Evolutionary conservation across 2,888 invertebrate genomes (phyloP).

Genomic region (Lasioglossum figueresi): DNA sequence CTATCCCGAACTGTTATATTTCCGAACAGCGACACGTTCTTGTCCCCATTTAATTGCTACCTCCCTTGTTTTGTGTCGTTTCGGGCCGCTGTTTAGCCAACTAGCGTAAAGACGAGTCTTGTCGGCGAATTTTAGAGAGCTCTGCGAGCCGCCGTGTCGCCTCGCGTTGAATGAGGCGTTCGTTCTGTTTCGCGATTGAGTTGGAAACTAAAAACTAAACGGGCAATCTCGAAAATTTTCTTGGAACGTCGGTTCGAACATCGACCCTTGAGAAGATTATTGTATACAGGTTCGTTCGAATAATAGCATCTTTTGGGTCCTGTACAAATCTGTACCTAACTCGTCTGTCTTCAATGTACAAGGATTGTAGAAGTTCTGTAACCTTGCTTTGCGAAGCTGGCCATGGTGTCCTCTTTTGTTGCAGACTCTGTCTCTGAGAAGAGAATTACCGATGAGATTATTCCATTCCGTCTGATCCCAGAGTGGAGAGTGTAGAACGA

Average conservation of each 20-base stretch:
- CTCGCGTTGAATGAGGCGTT: not conserved
- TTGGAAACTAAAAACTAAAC: not conserved
- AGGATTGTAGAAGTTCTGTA: not conserved
- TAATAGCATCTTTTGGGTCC: not conserved
- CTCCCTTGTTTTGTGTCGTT: not conserved
- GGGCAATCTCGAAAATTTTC: not conserved
- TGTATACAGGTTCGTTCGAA: no score
- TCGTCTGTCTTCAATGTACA: not conserved
- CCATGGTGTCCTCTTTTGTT: not conserved
- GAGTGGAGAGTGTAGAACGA: not conserved
- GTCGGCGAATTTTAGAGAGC: not conserved
- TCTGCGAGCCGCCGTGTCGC: not conserved
- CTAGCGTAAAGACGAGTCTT: not conserved
- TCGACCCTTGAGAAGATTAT: no score
- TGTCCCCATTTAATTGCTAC: not conserved
- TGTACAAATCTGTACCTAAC: not conserved
- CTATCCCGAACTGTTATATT: constrained; percentile 2
- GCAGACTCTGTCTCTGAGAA: not conserved
- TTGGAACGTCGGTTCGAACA: not conserved
- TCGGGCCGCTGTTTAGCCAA: not conserved
- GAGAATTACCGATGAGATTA: not conserved
- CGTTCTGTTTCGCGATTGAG: not conserved
- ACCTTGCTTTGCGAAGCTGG: not conserved
- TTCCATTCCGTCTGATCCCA: not conserved
- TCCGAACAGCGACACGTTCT: not conserved